Evolutionary conservation across 2,113 vertebrate species (phyloP).

Genomic region (Plecturocebus donacophilus): DNA sequence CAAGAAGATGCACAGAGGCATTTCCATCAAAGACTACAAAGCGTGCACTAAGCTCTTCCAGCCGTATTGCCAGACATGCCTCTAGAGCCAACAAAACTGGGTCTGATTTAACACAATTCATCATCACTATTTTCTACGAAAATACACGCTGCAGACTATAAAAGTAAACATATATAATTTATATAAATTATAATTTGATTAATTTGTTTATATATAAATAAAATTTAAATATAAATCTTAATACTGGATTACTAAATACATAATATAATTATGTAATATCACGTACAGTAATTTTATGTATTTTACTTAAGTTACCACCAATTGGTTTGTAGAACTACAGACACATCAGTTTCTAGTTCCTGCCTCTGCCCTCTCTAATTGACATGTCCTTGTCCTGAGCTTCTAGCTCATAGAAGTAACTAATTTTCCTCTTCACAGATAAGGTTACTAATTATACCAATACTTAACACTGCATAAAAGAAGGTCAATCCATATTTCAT

Average conservation of each 20-base stretch:
- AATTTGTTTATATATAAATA: not conserved
- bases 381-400: not conserved
- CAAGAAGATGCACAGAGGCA: slow-evolving; percentile 47
- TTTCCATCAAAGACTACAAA: slow-evolving; percentile 60
- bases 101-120: slow-evolving; percentile 5
- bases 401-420: not conserved
- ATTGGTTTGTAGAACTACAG: not conserved
- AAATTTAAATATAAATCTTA: not conserved
- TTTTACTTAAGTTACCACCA: not conserved
- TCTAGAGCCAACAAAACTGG: slow-evolving; percentile 28
- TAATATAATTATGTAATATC: not conserved
- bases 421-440: not conserved
- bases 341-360: not conserved
- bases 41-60: slow-evolving; percentile 40
- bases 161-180: not conserved
- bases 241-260: not conserved
- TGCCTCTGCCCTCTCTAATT: not conserved
- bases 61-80: slow-evolving; percentile 47
- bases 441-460: not conserved
- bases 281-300: not conserved
- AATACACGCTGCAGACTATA: not conserved
- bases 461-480: not conserved
- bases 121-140: not conserved
- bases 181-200: not conserved
- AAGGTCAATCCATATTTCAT: not conserved